Conservation (phyloP, 2,888 invertebrate genomes). For the Cyaniris semiargus region DNA sequence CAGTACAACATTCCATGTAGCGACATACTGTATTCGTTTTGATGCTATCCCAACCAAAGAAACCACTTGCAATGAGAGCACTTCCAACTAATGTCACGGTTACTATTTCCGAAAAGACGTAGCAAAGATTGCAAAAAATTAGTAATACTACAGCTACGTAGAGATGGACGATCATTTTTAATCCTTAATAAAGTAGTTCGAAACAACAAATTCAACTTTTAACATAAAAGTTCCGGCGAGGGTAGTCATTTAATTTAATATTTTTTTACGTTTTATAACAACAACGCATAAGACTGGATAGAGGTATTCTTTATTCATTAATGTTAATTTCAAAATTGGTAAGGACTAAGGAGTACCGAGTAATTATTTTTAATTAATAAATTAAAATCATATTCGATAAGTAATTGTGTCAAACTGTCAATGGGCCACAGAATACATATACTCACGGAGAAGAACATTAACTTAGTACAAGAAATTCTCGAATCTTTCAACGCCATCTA, state of each 20-base stretch:
- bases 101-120: constrained; percentile 52
- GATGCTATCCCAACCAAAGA: constrained; percentile 63
- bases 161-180: constrained; percentile 10
- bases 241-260: not conserved
- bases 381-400: too few relatives aligned
- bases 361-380: too few relatives aligned
- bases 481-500: too few relatives aligned
- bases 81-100: constrained; percentile 54
- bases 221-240: not conserved
- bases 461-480: too few relatives aligned
- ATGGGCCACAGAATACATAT: too few relatives aligned
- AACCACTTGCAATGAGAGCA: constrained; percentile 55
- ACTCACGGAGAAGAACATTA: too few relatives aligned
- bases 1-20: constrained; percentile 81
- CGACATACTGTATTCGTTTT: constrained; percentile 74
- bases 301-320: too few relatives aligned
- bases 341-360: too few relatives aligned
- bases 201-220: not conserved
- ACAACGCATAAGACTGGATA: too few relatives aligned
- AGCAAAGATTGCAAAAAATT: constrained; percentile 12
- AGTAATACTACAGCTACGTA: constrained; percentile 16
- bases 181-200: not conserved
- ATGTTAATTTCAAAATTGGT: too few relatives aligned
- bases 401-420: too few relatives aligned
- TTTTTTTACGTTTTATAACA: not conserved